phyloP scores from a whole-genome alignment of 2,797 vertebrate genomes.

The Luscinia megarhynchos region DNA sequence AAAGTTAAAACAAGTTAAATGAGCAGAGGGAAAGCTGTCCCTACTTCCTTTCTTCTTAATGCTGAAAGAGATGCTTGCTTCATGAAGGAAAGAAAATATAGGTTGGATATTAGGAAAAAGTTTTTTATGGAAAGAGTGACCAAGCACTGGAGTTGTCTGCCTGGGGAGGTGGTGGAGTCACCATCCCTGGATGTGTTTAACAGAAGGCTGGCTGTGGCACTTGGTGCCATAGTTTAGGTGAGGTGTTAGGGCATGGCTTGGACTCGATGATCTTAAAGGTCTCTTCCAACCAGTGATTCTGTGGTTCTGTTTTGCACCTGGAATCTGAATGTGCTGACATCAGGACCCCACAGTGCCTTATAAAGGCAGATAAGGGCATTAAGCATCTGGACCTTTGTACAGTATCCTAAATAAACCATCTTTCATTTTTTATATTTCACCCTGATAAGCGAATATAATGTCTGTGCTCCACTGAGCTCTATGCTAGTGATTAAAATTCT shows the following conservation, averaged over 20 bases:
- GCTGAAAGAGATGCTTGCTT: not conserved
- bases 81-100: not conserved
- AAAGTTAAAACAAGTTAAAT: not conserved
- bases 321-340: not conserved
- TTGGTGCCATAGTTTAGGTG: too few species aligned
- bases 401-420: not conserved
- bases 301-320: not conserved
- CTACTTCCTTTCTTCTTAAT: not conserved
- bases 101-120: too few species aligned
- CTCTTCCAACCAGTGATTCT: too few species aligned
- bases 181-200: too few species aligned
- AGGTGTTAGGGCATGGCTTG: too few species aligned
- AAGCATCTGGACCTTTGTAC: not conserved
- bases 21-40: not conserved
- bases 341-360: not conserved
- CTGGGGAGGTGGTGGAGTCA: too few species aligned
- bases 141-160: too few species aligned
- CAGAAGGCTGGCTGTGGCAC: too few species aligned
- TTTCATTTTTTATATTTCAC: not conserved
- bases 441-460: not conserved
- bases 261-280: too few species aligned
- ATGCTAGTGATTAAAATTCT: not conserved
- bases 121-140: too few species aligned
- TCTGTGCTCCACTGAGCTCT: not conserved
- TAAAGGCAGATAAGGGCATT: not conserved